phyloP scores from a whole-genome alignment of 1,140 invertebrate genomes.

The Hydropsyche tenuis region DNA sequence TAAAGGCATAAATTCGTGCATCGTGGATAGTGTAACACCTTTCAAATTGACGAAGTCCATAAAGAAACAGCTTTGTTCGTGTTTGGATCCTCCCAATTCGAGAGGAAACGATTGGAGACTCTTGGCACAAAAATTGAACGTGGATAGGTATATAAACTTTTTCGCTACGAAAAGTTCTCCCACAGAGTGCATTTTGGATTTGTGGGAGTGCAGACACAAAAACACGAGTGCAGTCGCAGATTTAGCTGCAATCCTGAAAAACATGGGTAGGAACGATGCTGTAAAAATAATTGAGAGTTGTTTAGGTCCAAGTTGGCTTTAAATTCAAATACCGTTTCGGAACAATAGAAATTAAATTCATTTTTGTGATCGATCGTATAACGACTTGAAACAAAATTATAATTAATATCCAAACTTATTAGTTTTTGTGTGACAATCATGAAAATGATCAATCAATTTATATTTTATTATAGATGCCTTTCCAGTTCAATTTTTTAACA shows the following conservation, averaged over 20 bases:
- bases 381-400: background rate
- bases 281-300: constrained; percentile 81
- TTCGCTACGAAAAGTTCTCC: constrained; percentile 95
- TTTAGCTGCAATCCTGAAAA: constrained; percentile 86
- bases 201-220: constrained; percentile 93
- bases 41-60: constrained; percentile 64
- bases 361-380: background rate
- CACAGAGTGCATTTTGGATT: constrained; percentile 92
- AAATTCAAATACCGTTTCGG: constrained; percentile 2
- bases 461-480: background rate
- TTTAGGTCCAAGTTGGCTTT: constrained; percentile 48
- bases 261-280: constrained; percentile 92
- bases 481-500: background rate
- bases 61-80: constrained; percentile 84
- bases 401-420: background rate
- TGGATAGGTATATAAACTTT: constrained; percentile 95
- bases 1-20: constrained; percentile 58
- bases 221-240: constrained; percentile 81
- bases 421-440: constrained; percentile 12
- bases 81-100: constrained; percentile 86
- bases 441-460: background rate
- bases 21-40: constrained; percentile 55
- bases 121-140: constrained; percentile 86
- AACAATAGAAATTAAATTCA: background rate
- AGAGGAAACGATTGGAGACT: constrained; percentile 95